Percentiles rank a stretch among this genome's conserved stretches.
Conservation (phyloP, 2,797 vertebrate species). For the Mionectes olivaceus region DNA sequence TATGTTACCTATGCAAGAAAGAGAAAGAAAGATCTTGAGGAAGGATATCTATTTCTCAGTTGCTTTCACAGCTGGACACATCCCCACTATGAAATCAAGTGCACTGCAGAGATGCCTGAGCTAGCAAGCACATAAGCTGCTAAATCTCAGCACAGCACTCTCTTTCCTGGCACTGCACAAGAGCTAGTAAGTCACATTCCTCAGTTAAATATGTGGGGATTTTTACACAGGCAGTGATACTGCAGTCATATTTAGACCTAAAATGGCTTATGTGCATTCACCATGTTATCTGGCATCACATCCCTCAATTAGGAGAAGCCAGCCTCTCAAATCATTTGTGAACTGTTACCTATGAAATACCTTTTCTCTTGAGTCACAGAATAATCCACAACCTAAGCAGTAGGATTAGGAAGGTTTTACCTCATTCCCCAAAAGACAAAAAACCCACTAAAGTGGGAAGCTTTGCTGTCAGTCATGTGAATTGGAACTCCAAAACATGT, state of each 20-base stretch:
- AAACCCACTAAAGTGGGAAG: not conserved
- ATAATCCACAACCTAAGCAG: not conserved
- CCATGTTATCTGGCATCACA: not conserved
- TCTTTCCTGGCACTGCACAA: slow-evolving; percentile 19
- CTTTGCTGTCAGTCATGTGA: not conserved
- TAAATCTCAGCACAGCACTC: slow-evolving; percentile 30
- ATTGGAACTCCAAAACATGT: not conserved
- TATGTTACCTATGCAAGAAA: slow-evolving; percentile 27
- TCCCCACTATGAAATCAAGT: not conserved
- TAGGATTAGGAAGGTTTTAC: slow-evolving; percentile 44
- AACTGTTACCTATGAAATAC: slow-evolving; percentile 1
- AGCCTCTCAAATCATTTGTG: not conserved
- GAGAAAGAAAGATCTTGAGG: slow-evolving; percentile 11
- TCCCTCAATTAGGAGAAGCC: not conserved
- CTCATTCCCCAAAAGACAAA: slow-evolving; percentile 34
- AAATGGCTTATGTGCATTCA: not conserved
- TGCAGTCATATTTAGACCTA: not conserved
- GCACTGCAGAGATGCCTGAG: not conserved
- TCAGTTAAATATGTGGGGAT: not conserved
- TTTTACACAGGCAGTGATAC: not conserved
- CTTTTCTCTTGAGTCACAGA: not conserved
- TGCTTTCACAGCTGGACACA: slow-evolving; percentile 54
- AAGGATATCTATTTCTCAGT: not conserved
- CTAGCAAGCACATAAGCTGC: slow-evolving; percentile 34
- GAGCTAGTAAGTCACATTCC: not conserved